phyloP scores from a whole-genome alignment of 2,113 vertebrate species.

The Ceratotherium simum region DNA sequence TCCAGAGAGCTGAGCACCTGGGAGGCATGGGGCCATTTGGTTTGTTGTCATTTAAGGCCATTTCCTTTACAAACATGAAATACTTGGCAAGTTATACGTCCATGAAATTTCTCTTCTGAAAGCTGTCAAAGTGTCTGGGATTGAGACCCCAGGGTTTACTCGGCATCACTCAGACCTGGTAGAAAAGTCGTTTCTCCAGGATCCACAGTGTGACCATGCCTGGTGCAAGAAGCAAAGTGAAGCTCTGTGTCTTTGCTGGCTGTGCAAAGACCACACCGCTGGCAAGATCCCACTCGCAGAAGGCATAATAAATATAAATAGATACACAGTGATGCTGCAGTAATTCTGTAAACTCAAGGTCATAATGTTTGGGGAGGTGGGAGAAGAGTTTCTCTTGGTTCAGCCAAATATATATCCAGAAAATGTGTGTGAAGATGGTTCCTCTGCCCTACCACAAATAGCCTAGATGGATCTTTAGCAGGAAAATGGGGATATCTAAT shows the following conservation, averaged over 20 bases:
- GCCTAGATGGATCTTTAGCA: background rate
- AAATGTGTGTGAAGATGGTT: background rate
- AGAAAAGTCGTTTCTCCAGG: background rate
- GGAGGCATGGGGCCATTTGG: slow-evolving; percentile 24
- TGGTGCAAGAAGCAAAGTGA: background rate
- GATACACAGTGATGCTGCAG: background rate
- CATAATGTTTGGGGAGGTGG: background rate
- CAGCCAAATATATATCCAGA: background rate
- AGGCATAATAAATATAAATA: background rate
- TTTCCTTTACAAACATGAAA: slow-evolving; percentile 57
- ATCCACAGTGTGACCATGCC: background rate
- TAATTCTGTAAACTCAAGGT: background rate
- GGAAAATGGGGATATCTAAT: background rate
- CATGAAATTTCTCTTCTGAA: slow-evolving; percentile 26
- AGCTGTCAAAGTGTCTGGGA: background rate
- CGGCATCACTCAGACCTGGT: background rate
- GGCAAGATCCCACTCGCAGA: background rate
- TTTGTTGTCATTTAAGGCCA: slow-evolving; percentile 34
- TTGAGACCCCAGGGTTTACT: background rate
- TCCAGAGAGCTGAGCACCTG: slow-evolving; percentile 13
- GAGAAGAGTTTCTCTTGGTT: background rate
- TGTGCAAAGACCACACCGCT: background rate
- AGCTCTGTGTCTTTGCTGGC: background rate
- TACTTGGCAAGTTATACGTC: background rate
- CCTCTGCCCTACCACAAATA: background rate